Evolutionary conservation across 2,797 vertebrate species (phyloP).

Genomic region (Peromyscus nudipes): DNA sequence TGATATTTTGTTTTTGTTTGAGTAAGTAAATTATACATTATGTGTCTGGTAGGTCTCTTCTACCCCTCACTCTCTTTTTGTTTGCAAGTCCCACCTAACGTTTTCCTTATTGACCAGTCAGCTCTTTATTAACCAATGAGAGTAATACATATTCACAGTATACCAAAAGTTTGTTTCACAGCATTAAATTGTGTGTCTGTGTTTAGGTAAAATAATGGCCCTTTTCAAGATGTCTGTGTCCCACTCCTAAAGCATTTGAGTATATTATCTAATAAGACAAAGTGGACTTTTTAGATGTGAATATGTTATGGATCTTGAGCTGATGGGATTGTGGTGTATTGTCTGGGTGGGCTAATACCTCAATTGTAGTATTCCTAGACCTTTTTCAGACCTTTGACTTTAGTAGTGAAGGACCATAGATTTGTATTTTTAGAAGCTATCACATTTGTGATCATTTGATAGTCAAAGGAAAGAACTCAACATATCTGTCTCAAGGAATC

Average conservation of each 20-base stretch:
- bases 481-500: background rate
- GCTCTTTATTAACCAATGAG: background rate
- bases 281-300: background rate
- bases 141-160: background rate
- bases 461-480: background rate
- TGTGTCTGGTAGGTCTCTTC: background rate
- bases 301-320: constrained; percentile 26
- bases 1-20: background rate
- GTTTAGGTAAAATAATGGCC: background rate
- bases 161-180: background rate
- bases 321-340: background rate
- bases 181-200: background rate
- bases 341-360: background rate
- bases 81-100: background rate
- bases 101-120: background rate
- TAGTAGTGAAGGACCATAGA: background rate
- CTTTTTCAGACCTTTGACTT: background rate
- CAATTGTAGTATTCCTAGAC: background rate
- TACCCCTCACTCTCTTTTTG: background rate
- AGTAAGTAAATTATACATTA: too few relatives aligned
- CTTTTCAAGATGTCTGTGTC: background rate
- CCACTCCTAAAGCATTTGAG: background rate
- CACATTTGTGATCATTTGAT: background rate
- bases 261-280: background rate
- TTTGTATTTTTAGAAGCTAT: background rate